A percentile compares a stretch with the other conserved stretches of the same genome.
phyloP scores from a whole-genome alignment of 2,113 vertebrate genomes.

The Peromyscus californicus region DNA sequence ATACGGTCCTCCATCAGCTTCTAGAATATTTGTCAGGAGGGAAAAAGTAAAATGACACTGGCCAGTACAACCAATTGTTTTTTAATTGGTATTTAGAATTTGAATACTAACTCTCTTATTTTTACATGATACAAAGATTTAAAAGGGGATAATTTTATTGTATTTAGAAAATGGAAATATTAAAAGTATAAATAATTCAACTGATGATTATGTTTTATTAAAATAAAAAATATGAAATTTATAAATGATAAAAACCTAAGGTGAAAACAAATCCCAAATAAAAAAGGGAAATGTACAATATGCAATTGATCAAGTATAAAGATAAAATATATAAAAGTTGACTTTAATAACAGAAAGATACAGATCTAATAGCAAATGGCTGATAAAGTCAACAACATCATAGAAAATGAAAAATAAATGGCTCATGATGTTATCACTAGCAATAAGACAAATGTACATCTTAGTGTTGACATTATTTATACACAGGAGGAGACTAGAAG shows the following conservation, averaged over 20 bases:
- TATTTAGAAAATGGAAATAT: background rate
- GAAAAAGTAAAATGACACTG: conserved; percentile 89
- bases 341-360: background rate
- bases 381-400: background rate
- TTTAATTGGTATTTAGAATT: background rate
- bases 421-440: background rate
- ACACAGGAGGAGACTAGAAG: background rate
- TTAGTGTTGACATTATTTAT: background rate
- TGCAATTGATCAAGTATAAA: background rate
- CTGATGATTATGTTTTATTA: background rate
- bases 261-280: background rate
- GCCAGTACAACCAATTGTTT: too few relatives aligned
- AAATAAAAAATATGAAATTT: background rate
- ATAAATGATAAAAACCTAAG: background rate
- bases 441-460: background rate
- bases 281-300: accelerated
- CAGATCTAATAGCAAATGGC: background rate
- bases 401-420: background rate
- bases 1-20: conserved; percentile 91
- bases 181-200: background rate
- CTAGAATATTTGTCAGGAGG: conserved; percentile 86
- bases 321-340: background rate
- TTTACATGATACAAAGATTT: background rate
- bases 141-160: background rate
- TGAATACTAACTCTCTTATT: background rate